Evolutionary conservation across 2,797 vertebrate genomes (phyloP).

Genomic region (Manis javanica): DNA sequence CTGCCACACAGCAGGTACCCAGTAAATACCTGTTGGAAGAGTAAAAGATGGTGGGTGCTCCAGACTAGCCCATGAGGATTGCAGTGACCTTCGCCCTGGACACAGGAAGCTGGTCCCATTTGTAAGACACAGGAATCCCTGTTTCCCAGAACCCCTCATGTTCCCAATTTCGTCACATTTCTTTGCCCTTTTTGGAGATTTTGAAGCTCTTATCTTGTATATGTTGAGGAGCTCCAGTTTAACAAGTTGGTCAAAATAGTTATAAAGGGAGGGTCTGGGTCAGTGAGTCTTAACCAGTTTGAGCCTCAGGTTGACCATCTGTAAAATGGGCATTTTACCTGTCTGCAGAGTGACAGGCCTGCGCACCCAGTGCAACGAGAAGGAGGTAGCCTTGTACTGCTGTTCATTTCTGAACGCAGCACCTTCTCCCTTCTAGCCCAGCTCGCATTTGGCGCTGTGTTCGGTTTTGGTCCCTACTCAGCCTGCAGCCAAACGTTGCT

Average conservation of each 20-base stretch:
- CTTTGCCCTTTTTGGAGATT: background rate
- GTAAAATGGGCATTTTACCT: background rate
- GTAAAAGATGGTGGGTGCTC: background rate
- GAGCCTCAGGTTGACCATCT: background rate
- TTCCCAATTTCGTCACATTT: background rate
- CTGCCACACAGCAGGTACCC: background rate
- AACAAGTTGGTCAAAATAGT: background rate
- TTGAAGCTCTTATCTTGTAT: background rate
- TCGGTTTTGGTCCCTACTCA: background rate
- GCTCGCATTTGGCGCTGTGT: background rate
- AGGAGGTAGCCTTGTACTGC: background rate
- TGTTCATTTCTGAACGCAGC: background rate
- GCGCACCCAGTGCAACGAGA: background rate
- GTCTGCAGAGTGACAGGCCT: background rate
- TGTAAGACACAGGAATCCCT: background rate
- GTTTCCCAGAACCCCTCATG: background rate
- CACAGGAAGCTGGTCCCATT: background rate
- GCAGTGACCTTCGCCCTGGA: background rate
- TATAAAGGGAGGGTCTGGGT: background rate
- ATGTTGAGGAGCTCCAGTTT: background rate
- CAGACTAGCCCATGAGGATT: background rate
- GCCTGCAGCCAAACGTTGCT: background rate
- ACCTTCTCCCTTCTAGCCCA: too few relatives aligned
- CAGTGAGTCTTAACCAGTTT: background rate
- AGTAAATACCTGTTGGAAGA: background rate